Evolutionary conservation across 2,113 vertebrate species (phyloP).

Genomic region (Oryzias curvinotus): DNA sequence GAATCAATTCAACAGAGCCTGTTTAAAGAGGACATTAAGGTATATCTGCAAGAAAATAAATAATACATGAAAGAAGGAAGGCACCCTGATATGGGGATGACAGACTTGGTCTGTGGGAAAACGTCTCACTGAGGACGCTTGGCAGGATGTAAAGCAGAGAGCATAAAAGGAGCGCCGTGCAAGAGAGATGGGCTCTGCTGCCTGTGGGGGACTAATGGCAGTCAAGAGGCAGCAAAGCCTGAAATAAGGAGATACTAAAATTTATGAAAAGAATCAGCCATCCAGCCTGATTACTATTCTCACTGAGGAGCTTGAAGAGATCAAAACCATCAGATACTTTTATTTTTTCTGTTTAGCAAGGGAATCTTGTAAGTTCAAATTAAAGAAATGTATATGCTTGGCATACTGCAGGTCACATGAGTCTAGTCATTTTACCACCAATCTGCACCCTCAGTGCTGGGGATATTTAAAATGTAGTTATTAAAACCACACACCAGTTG

Average conservation of each 20-base stretch:
- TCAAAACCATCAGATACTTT: not conserved
- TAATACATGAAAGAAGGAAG: conserved; percentile 39
- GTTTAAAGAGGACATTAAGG: conserved; percentile 43
- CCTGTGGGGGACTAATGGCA: conserved; percentile 68
- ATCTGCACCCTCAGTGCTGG: too few species aligned
- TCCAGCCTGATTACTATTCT: conserved; percentile 61
- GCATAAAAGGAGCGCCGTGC: conserved; percentile 55
- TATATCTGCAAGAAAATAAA: conserved; percentile 43
- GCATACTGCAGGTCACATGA: conserved; percentile 1
- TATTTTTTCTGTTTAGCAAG: too few species aligned
- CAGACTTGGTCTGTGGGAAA: conserved; percentile 24
- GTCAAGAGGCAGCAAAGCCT: conserved; percentile 69
- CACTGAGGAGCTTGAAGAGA: conserved; percentile 32
- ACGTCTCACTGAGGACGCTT: conserved; percentile 51
- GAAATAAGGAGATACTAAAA: conserved; percentile 74
- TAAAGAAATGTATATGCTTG: too few species aligned
- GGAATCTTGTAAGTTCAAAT: too few species aligned
- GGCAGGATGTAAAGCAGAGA: conserved; percentile 44
- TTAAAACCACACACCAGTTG: too few species aligned
- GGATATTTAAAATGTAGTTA: too few species aligned
- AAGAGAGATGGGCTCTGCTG: conserved; percentile 55
- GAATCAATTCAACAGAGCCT: conserved; percentile 43
- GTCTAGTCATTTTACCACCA: too few species aligned
- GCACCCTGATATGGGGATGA: conserved; percentile 48
- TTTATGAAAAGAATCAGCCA: conserved; percentile 71